Evolutionary conservation across 2,888 invertebrate genomes (phyloP).

Genomic region (Heliconius hortense): DNA sequence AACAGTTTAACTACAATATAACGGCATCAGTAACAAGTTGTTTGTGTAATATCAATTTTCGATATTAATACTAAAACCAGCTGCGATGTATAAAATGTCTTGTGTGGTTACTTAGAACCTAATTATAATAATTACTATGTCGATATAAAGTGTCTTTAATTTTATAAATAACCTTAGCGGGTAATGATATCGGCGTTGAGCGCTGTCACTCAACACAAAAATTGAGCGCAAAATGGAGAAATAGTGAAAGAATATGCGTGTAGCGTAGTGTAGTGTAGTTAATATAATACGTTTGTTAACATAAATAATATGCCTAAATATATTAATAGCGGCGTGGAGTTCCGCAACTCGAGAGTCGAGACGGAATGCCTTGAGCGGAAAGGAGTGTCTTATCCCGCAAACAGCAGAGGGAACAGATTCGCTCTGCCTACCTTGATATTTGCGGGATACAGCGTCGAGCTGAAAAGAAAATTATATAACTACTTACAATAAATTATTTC

Average conservation of each 20-base stretch:
- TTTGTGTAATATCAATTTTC: slow-evolving; percentile 18
- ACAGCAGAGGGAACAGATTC: too few relatives aligned
- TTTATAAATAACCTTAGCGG: neutral
- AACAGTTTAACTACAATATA: neutral
- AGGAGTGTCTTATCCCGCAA: neutral
- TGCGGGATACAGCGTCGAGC: neutral
- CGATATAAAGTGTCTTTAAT: neutral
- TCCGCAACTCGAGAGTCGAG: too few relatives aligned
- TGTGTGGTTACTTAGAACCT: slow-evolving; percentile 15
- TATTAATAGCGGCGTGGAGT: neutral
- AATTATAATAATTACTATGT: slow-evolving; percentile 8
- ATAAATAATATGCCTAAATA: too few relatives aligned
- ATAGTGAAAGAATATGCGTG: neutral
- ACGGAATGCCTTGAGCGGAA: neutral
- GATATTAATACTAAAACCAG: slow-evolving; percentile 19
- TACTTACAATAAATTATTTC: slow-evolving; percentile 28
- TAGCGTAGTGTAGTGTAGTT: neutral
- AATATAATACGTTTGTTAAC: too few relatives aligned
- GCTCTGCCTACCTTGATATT: neutral
- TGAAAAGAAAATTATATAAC: neutral
- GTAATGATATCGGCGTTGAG: neutral
- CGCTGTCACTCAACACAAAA: neutral
- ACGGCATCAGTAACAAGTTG: slow-evolving; percentile 10
- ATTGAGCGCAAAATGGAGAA: neutral
- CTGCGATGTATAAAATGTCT: slow-evolving; percentile 8